Percentiles rank a stretch among this genome's conserved stretches.
phyloP scores from a whole-genome alignment of 2,797 vertebrate species.

The Fundulus diaphanus region DNA sequence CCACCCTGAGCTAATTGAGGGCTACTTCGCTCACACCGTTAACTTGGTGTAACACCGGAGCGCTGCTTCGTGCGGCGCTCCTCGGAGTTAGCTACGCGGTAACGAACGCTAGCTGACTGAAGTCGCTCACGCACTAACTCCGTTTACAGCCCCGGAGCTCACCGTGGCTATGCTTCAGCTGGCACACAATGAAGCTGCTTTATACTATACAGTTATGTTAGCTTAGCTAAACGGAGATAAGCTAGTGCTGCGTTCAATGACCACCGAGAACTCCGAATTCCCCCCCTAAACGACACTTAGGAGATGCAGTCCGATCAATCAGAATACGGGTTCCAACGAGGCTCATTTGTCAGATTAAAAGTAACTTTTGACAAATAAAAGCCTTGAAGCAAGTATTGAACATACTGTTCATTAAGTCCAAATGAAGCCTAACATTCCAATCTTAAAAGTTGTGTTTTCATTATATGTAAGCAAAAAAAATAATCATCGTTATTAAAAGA shows the following conservation, averaged over 20 bases:
- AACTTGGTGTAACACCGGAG: conserved; percentile 6
- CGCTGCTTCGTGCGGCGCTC: neutral
- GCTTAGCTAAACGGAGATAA: conserved; percentile 38
- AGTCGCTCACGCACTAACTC: too few relatives aligned
- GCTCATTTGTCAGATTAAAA: too few relatives aligned
- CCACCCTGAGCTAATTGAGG: conserved; percentile 38
- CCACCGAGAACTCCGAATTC: neutral
- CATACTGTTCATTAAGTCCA: too few relatives aligned
- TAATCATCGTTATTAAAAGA: too few relatives aligned
- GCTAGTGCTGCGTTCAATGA: conserved; percentile 21
- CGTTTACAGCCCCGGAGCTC: conserved; percentile 23
- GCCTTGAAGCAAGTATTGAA: too few relatives aligned
- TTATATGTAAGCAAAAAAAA: too few relatives aligned
- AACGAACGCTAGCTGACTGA: neutral
- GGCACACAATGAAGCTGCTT: conserved; percentile 57
- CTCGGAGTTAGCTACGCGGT: neutral
- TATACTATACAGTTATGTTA: conserved; percentile 34
- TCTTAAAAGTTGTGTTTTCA: too few relatives aligned
- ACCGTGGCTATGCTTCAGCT: conserved; percentile 65
- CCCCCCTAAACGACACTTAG: too few relatives aligned
- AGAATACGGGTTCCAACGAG: too few relatives aligned
- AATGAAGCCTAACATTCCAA: too few relatives aligned
- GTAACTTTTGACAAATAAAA: too few relatives aligned
- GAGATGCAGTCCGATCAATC: too few relatives aligned
- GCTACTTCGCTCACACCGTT: conserved; percentile 39